Evolutionary conservation across 2,888 invertebrate species (phyloP), one percentile per base, ranked within the genome.

Genomic region (Acrobasis consociella): DNA sequence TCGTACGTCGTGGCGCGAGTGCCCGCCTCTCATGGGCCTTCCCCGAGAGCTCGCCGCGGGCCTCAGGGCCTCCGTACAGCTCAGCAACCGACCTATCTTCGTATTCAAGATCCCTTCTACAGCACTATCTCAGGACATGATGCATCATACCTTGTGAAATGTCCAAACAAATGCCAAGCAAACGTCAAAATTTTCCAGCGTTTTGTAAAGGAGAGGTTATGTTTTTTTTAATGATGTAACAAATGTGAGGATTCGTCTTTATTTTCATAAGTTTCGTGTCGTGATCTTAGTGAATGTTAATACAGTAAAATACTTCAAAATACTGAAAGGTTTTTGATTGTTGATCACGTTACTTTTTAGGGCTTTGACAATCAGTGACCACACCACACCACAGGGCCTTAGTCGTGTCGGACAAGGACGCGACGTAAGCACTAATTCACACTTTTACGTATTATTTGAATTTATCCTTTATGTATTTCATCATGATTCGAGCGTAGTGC

Each of bases 1-100:
- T 9, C 84, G 90, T 5, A 91, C 84, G 0, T 83, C 89, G 2
- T 91, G 91, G 91, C 86, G 91, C 10, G 82, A 82, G 67, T 72
- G 74, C 39, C 80, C 81, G 0, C 78, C 83, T 0, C 65, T 82
- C 16, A 76, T 81, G 76, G 82, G 81, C 1, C 71, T 84, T 7
- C 81, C 83, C 2, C 77, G 85, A 8, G 84, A 84, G 62, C 65
- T 87, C 5, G 82, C 82, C 1, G 72, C 80, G 5, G 81, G 76
- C 2, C 77, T 87, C 11, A 76, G 85, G 56, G 76, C 86, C 42
- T 82, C 84, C 10, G 67, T 86, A 46, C 84, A 85, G 67, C 74
- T 85, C 50, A 83, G 73, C 70, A 82, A 81, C 68, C 77, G 82
- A 64, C 80, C 85, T 0, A 73, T 85, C 55, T 80, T 82, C 60